Conservation (phyloP, 2,113 vertebrate genomes). For the Columba livia region DNA sequence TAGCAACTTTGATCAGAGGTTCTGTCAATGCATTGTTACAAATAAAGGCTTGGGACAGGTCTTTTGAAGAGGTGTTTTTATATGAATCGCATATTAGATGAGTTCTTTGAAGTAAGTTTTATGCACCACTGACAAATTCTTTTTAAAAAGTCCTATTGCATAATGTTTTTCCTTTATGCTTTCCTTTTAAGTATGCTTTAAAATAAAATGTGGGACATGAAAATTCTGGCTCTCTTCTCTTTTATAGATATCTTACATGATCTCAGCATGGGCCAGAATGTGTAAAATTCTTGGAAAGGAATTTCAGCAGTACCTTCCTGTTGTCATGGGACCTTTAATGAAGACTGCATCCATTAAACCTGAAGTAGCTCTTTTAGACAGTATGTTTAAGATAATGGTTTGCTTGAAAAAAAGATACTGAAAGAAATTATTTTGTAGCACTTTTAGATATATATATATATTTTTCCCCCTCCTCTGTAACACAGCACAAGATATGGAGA, state of each 20-base stretch:
- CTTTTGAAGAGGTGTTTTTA: neutral
- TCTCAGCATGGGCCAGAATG: conserved; percentile 99
- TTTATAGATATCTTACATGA: conserved; percentile 97
- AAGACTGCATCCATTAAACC: conserved; percentile 99
- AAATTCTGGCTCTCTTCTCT: neutral
- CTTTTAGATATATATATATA: neutral
- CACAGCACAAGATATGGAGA: conserved; percentile 98
- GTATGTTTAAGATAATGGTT: conserved; percentile 75
- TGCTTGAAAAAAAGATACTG: neutral
- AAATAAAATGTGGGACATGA: neutral
- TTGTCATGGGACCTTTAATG: conserved; percentile 99
- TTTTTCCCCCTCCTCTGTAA: neutral
- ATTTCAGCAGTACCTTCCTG: conserved; percentile 98
- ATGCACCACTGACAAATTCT: neutral
- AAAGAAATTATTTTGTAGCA: neutral
- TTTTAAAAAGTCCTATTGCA: neutral
- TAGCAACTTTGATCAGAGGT: neutral
- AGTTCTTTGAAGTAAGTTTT: neutral
- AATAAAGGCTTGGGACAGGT: neutral
- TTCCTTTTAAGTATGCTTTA: neutral
- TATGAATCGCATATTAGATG: neutral
- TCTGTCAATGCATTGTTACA: neutral
- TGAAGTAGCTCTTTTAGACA: conserved; percentile 96
- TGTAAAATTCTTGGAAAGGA: conserved; percentile 99
- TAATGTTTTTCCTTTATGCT: neutral